Percentiles rank a stretch among this genome's conserved stretches.
Evolutionary conservation across 2,888 invertebrate genomes (phyloP).

Genomic region (Heliconius aoede): DNA sequence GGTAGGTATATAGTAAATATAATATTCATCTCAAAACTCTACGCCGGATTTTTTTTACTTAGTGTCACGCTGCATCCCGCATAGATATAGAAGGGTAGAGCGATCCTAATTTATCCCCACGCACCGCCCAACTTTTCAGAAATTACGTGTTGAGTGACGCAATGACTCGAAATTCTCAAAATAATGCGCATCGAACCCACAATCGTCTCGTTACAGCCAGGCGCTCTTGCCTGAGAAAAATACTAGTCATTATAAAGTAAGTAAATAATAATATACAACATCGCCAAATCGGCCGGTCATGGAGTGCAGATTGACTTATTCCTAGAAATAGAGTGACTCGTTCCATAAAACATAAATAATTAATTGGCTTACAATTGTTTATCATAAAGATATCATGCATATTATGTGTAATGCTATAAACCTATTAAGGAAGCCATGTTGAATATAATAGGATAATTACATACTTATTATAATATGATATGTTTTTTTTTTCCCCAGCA

Average conservation of each 20-base stretch:
- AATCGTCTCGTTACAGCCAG: neutral
- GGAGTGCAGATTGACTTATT: neutral
- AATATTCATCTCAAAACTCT: neutral
- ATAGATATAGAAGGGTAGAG: too few relatives aligned
- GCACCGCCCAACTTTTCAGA: too few relatives aligned
- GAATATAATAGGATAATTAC: neutral
- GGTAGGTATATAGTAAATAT: neutral
- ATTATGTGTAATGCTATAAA: slow-evolving; percentile 10
- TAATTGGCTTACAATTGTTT: neutral
- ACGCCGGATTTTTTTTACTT: too few relatives aligned
- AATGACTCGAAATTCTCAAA: too few relatives aligned
- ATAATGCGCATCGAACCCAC: too few relatives aligned
- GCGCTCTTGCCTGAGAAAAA: neutral
- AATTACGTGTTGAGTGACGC: too few relatives aligned
- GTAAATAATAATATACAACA: too few relatives aligned
- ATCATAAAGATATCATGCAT: neutral
- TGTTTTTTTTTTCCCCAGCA: neutral
- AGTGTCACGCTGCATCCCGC: too few relatives aligned
- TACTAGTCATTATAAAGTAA: too few relatives aligned
- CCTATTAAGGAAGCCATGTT: slow-evolving; percentile 7
- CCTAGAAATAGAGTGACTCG: too few relatives aligned
- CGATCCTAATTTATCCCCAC: too few relatives aligned
- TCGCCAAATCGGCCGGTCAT: neutral
- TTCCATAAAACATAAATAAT: neutral
- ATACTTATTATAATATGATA: neutral